Percentiles rank a stretch among this genome's conserved stretches.
These are phyloP conservation scores for Prunella fulvescens DNA, from an alignment of 2,113 vertebrate genomes.

Conservation along the genomic window DNA sequence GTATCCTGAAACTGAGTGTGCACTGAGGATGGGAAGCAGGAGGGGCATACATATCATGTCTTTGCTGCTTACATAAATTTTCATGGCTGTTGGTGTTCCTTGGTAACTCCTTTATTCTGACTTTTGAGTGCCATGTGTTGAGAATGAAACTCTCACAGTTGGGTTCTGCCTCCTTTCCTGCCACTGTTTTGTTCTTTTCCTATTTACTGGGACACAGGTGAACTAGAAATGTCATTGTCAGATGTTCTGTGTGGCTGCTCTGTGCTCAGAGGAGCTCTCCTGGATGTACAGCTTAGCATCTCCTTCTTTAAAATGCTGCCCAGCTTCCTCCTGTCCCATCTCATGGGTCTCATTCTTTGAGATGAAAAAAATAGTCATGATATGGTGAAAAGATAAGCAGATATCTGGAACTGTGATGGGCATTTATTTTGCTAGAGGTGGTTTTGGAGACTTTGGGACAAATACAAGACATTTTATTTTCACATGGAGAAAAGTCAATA, in stretches of 20 bases:
- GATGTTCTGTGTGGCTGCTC: background rate
- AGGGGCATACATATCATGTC: accelerated
- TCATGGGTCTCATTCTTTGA: background rate
- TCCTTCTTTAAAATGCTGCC: background rate
- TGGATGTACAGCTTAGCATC: background rate
- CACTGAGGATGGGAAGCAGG: background rate
- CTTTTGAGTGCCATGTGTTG: accelerated
- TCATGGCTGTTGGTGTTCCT: background rate
- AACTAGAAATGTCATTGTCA: background rate
- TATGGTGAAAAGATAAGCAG: background rate
- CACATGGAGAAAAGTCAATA: background rate
- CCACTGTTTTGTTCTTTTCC: background rate
- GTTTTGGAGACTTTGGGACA: background rate
- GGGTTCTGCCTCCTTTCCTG: background rate
- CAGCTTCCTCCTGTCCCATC: background rate
- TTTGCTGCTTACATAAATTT: background rate
- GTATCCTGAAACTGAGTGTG: background rate
- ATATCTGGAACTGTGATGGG: background rate
- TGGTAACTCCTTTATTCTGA: background rate
- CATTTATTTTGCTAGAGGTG: background rate
- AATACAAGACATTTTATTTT: background rate
- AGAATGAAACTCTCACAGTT: accelerated
- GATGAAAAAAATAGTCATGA: background rate
- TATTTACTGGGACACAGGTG: background rate
- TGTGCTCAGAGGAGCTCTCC: background rate